A percentile compares a stretch with the other conserved stretches of the same genome.
Evolutionary conservation across 2,113 vertebrate species (phyloP).

Genomic region (Phalacrocorax carbo): DNA sequence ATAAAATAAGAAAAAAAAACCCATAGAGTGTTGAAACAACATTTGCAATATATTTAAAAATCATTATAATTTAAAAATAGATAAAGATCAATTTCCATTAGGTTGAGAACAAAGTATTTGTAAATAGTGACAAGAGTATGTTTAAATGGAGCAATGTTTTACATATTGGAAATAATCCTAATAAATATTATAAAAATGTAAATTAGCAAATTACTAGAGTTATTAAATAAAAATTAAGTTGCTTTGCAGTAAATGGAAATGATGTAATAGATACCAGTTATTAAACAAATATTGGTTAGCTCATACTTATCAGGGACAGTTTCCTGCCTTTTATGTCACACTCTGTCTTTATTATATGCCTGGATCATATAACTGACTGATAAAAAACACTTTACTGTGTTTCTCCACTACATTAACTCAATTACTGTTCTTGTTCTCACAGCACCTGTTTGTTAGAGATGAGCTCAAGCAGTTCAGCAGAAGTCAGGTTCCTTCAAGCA

Average conservation of each 20-base stretch:
- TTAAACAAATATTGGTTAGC: slow-evolving; percentile 22
- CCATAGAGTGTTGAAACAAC: not conserved
- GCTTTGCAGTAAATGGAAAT: slow-evolving; percentile 24
- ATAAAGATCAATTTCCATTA: slow-evolving; percentile 68
- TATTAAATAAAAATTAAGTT: slow-evolving; percentile 65
- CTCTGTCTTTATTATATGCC: slow-evolving; percentile 63
- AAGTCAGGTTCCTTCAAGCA: slow-evolving; percentile 53
- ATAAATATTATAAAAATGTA: slow-evolving; percentile 64
- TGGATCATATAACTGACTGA: slow-evolving; percentile 59
- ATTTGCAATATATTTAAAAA: slow-evolving; percentile 42
- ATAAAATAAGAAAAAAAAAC: not conserved
- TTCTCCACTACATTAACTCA: slow-evolving; percentile 74
- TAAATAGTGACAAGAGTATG: slow-evolving; percentile 43
- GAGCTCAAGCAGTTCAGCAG: slow-evolving; percentile 43
- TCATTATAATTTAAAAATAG: slow-evolving; percentile 49
- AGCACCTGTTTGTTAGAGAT: slow-evolving; percentile 69
- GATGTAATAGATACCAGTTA: slow-evolving; percentile 24
- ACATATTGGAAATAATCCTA: slow-evolving; percentile 55
- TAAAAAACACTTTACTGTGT: slow-evolving; percentile 69
- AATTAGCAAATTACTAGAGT: slow-evolving; percentile 55
- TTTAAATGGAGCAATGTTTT: slow-evolving; percentile 58
- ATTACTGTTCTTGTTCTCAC: slow-evolving; percentile 59
- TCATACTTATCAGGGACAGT: slow-evolving; percentile 33
- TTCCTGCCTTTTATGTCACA: slow-evolving; percentile 53
- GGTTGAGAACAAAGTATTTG: slow-evolving; percentile 68